phyloP scores from a whole-genome alignment of 1,140 invertebrate genomes.

The Magallana ariakensis region DNA sequence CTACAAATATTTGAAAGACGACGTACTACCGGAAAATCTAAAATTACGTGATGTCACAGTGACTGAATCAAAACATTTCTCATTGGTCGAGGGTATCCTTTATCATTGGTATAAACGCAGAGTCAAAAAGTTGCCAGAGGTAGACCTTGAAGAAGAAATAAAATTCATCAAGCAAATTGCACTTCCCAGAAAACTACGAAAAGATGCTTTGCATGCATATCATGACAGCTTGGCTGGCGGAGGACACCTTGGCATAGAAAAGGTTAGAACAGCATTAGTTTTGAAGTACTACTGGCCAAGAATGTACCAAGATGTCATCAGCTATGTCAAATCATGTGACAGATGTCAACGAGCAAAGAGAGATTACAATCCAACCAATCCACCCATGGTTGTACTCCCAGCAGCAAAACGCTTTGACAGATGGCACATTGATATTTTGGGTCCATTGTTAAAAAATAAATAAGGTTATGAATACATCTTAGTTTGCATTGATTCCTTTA shows the following conservation, averaged over 20 bases:
- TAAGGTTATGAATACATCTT: slow-evolving; percentile 59
- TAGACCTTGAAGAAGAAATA: not conserved
- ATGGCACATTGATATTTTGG: slow-evolving; percentile 61
- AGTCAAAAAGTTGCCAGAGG: no score
- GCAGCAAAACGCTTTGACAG: not conserved
- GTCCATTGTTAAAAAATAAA: slow-evolving; percentile 48
- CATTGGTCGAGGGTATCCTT: slow-evolving; percentile 12
- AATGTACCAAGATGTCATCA: slow-evolving; percentile 50
- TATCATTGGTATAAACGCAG: slow-evolving; percentile 51
- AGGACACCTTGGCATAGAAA: slow-evolving; percentile 53
- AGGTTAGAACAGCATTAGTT: slow-evolving; percentile 14
- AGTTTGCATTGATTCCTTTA: slow-evolving; percentile 59
- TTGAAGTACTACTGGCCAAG: slow-evolving; percentile 58
- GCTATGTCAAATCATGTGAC: slow-evolving; percentile 49
- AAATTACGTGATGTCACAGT: not conserved
- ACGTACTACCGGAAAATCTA: slow-evolving; percentile 31
- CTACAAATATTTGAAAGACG: slow-evolving; percentile 13
- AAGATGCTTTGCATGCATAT: slow-evolving; percentile 45
- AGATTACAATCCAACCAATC: not conserved
- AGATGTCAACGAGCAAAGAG: slow-evolving; percentile 45
- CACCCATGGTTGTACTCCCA: slow-evolving; percentile 36
- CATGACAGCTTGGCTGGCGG: slow-evolving; percentile 55
- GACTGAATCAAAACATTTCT: slow-evolving; percentile 32
- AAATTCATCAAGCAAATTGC: slow-evolving; percentile 40
- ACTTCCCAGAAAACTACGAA: slow-evolving; percentile 47